Evolutionary conservation across 2,888 invertebrate species (phyloP), one percentile per base, ranked within the genome.

Genomic region (Chorisops tibialis): DNA sequence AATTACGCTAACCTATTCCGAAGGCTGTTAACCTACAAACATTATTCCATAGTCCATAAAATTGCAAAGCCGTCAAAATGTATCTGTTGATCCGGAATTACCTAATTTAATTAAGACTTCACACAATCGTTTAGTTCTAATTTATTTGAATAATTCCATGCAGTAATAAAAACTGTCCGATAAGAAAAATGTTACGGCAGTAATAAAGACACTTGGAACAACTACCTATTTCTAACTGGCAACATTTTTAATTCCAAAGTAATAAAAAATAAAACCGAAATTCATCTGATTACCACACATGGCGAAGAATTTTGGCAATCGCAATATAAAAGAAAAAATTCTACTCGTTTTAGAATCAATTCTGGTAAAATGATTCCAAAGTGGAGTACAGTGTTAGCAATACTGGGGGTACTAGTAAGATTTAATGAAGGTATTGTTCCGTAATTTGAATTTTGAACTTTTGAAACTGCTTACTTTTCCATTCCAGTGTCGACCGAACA

Each of bases 241-340:
- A 7, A 5, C 5, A 30, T 5, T 18, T 22, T 14, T 56, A 30
- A 56, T 39, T 43, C 56, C n/a, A 16, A 30, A 24, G 56, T 12
- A 56, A 56, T 45, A n/a, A 56, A 56, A 24, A 18, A n/a, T 6
- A 12, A 24, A 54, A 43, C 11, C 19, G 2, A 16, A 24, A 14
- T 43, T 41, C 24, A 14, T 24, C 22, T 30, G 54, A 54, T 24
- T 41, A 54, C 41, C 41, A 54, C 43, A 19, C 21, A 24, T n/a
- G 50, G 35, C 4, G 37, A 3, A 30, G 18, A 30, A 11, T 7
- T 3, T 6, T 24, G 35, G 14, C 18, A 11, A n/a, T 49, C 9
- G 7, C 30, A 50, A n/a, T 35, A 50, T 50, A 35, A 35, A 30
- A 35, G 14, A 6, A 49, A 14, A 14, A 54, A 41, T 39, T 54